Base-by-base conservation (phyloP, 2,113 vertebrate species). In the Sylvietta virens region DNA sequence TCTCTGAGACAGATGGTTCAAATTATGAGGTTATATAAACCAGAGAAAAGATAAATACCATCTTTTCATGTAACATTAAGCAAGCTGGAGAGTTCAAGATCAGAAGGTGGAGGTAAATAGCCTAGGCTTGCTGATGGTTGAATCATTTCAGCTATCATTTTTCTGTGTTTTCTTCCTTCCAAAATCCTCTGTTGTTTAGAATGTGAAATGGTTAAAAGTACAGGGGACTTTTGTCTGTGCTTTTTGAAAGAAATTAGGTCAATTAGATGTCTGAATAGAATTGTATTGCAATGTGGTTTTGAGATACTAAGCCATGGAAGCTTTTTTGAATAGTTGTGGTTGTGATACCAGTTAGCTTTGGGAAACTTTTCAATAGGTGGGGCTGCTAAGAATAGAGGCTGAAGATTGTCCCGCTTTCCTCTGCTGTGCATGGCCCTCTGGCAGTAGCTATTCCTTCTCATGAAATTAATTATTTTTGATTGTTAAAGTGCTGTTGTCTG, bases 181-280 rank as follows among this genome's bases (percentile, higher is more conserved):
- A 66, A 66, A 94, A 78, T 81, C 9, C 26, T 64, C 47, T 42
- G 21, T 45, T 13, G 1, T 58, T 62, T 66, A 70, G 76, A 81
- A 53, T 70, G 35, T 35, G 80, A 90, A 90, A 86, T 62, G 33
- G 69, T 92, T 88, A 86, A 81, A 95, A 83, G 78, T n/a, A 44
- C 71, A 62, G 62, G 64, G 35, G 30, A 27, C 74, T 83, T 77
- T 20, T 86, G n/a, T 86, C 54, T 77, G 71, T 20, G 37, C 62
- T 62, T 83, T 92, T 70, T 58, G 54, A 47, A 88, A 84, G 89
- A 94, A 92, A 89, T 8, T 40, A 95, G 93, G 92, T 92, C 87
- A 88, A 11, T 91, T 77, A 86, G 85, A 65, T 94, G 74, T 81
- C 56, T 88, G 93, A 89, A 65, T 50, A 90, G 90, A 83, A 60